Percentiles rank a stretch among this genome's conserved stretches.
Evolutionary conservation across 1,140 invertebrate genomes (phyloP).

Genomic region (Drosophila mauritiana): DNA sequence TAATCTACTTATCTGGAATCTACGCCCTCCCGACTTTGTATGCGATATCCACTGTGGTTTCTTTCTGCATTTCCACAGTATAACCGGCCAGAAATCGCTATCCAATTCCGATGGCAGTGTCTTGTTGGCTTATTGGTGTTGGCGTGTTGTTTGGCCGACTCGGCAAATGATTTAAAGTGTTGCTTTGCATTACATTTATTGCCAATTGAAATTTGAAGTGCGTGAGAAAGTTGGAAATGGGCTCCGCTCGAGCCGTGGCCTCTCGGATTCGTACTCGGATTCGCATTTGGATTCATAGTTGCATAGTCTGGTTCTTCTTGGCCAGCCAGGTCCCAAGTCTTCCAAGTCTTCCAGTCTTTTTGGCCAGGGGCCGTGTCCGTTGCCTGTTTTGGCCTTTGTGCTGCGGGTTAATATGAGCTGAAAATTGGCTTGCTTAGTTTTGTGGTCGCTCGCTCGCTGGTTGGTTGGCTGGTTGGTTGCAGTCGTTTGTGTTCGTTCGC

Average conservation of each 20-base stretch:
- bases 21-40: neutral
- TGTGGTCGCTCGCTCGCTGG: conserved; percentile 63
- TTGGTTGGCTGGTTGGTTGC: conserved; percentile 40
- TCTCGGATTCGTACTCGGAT: neutral
- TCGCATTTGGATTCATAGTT: conserved; percentile 25
- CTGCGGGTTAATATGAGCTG: conserved; percentile 84
- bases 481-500: conserved; percentile 70
- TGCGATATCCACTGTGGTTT: conserved; percentile 26
- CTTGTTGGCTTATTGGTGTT: conserved; percentile 73
- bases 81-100: conserved; percentile 40
- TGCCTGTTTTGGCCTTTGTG: conserved; percentile 73
- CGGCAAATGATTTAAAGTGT: conserved; percentile 84
- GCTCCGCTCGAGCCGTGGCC: conserved; percentile 30
- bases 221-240: conserved; percentile 84
- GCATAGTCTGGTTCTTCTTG: conserved; percentile 33
- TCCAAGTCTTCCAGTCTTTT: conserved; percentile 40
- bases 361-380: conserved; percentile 50
- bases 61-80: conserved; percentile 21
- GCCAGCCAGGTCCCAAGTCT: conserved; percentile 22
- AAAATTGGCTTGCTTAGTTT: conserved; percentile 83
- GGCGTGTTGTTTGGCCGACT: conserved; percentile 68
- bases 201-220: conserved; percentile 85
- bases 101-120: conserved; percentile 44
- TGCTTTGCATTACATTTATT: conserved; percentile 85
- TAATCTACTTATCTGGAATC: neutral